Evolutionary conservation across 2,113 vertebrate species (phyloP).

Genomic region (Todiramphus saurophagus): DNA sequence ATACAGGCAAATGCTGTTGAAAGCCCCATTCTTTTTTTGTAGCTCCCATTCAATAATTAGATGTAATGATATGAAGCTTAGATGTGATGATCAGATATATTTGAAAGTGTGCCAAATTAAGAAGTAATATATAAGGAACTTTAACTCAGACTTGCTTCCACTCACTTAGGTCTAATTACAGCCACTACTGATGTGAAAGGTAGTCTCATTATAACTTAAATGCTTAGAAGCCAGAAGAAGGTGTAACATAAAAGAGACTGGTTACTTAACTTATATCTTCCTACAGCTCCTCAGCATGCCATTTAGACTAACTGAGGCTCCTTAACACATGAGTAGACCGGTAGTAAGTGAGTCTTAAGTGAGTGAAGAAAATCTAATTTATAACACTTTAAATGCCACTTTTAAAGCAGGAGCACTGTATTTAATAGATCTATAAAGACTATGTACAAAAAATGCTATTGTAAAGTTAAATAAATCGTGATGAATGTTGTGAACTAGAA

Average conservation of each 20-base stretch:
- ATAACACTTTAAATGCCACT: neutral
- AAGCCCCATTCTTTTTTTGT: neutral
- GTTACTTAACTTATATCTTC: conserved; percentile 4
- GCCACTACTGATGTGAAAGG: neutral
- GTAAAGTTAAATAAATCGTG: neutral
- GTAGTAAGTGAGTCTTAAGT: neutral
- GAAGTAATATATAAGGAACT: neutral
- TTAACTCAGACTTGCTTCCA: neutral
- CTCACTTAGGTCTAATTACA: conserved; percentile 29
- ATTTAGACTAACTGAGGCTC: neutral
- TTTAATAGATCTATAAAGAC: neutral
- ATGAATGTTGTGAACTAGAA: neutral
- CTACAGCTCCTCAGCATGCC: neutral
- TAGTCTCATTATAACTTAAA: neutral
- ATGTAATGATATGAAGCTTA: neutral
- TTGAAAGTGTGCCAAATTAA: conserved; percentile 8
- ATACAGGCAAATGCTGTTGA: neutral
- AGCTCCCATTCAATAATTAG: neutral
- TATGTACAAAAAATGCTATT: neutral
- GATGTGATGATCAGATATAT: neutral
- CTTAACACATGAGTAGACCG: neutral
- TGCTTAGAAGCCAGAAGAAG: neutral
- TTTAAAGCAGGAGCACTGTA: neutral
- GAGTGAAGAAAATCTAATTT: neutral
- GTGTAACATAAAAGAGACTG: neutral